Conservation (phyloP, 2,797 vertebrate species). For the Eutrigla gurnardus region DNA sequence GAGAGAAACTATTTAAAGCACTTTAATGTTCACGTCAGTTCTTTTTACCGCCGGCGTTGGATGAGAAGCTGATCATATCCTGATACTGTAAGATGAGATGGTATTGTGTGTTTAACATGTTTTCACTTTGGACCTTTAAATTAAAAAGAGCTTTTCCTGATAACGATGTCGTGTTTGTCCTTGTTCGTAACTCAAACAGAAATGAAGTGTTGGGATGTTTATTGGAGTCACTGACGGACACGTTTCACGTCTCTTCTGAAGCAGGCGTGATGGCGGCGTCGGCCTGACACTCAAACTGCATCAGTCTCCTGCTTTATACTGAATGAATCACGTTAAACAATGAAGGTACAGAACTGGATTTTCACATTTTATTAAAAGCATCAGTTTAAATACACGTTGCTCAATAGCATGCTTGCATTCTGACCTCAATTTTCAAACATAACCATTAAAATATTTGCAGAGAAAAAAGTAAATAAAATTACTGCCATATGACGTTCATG, state of each 20-base stretch:
- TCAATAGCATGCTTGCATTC: slow-evolving; percentile 33
- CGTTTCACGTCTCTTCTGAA: too few relatives aligned
- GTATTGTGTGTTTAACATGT: slow-evolving; percentile 7
- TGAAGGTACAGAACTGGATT: not conserved
- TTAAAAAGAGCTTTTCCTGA: slow-evolving; percentile 10
- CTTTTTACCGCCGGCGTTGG: not conserved
- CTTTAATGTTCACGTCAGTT: slow-evolving; percentile 49
- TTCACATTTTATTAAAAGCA: slow-evolving; percentile 57
- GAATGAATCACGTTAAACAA: not conserved
- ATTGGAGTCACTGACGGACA: too few relatives aligned
- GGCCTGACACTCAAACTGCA: too few relatives aligned
- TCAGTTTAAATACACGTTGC: slow-evolving; percentile 24
- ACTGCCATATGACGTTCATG: slow-evolving; percentile 34
- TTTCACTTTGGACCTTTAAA: slow-evolving; percentile 19
- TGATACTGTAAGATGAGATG: slow-evolving; percentile 40
- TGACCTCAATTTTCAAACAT: slow-evolving; percentile 28
- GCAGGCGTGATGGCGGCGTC: too few relatives aligned
- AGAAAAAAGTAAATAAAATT: slow-evolving; percentile 48
- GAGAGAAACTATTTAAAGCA: slow-evolving; percentile 54
- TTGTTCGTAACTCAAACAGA: too few relatives aligned
- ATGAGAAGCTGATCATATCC: slow-evolving; percentile 7
- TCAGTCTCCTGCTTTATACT: not conserved
- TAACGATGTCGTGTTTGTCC: not conserved
- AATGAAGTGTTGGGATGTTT: too few relatives aligned
- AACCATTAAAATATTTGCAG: slow-evolving; percentile 37